Conservation (phyloP, 1,140 invertebrate species). For the Bilobella aurantiaca region DNA sequence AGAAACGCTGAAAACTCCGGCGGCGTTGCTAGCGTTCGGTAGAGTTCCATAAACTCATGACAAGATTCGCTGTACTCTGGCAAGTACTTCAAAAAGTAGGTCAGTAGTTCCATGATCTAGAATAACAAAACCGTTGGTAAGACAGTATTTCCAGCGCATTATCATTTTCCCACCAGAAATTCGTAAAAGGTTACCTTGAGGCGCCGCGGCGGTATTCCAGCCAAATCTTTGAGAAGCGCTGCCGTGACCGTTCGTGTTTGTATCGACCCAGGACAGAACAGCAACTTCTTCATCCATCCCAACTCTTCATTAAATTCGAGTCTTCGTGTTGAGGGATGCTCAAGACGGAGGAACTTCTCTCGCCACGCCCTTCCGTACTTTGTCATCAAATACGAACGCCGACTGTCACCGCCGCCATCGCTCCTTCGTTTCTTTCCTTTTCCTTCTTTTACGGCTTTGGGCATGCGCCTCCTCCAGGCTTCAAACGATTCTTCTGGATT, state of each 20-base stretch:
- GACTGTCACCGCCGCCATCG: not conserved
- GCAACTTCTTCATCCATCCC: constrained; percentile 29
- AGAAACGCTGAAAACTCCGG: constrained; percentile 87
- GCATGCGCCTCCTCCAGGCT: constrained; percentile 56
- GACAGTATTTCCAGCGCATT: too few relatives aligned
- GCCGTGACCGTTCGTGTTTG: constrained; percentile 32
- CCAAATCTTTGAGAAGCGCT: constrained; percentile 31
- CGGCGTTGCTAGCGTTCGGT: constrained; percentile 70
- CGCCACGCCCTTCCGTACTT: constrained; percentile 58
- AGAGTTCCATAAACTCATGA: constrained; percentile 78
- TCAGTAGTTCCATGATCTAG: constrained; percentile 71
- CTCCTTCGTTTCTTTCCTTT: constrained; percentile 19
- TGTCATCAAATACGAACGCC: constrained; percentile 53
- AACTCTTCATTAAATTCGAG: constrained; percentile 26
- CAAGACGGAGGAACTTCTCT: constrained; percentile 36
- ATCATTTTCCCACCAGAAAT: not conserved
- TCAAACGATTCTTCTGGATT: constrained; percentile 59
- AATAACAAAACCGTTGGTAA: not conserved
- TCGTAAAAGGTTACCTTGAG: constrained; percentile 20
- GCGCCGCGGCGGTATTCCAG: constrained; percentile 28
- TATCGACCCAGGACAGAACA: constrained; percentile 33
- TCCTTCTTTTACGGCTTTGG: constrained; percentile 33
- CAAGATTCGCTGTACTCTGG: constrained; percentile 76
- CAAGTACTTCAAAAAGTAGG: constrained; percentile 74
- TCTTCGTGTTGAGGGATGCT: not conserved